Percentiles rank a stretch among this genome's conserved stretches.
Evolutionary conservation across 2,888 invertebrate genomes (phyloP).

Genomic region (Pseudococcus jackbeardsleyi): DNA sequence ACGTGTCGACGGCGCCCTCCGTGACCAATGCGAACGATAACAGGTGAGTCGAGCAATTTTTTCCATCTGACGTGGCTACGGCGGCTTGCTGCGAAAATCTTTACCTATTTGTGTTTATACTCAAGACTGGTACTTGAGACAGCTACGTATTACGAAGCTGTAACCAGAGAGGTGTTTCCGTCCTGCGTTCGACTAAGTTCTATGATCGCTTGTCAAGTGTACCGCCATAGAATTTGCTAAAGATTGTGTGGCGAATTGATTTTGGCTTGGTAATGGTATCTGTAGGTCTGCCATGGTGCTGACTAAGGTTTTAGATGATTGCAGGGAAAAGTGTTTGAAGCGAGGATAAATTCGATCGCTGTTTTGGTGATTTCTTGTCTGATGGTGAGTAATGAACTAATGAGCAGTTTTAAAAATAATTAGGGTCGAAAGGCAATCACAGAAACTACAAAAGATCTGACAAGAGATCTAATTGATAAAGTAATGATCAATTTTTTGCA

Average conservation of each 20-base stretch:
- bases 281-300: background rate
- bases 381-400: no score
- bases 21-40: slow-evolving; percentile 49
- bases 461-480: no score
- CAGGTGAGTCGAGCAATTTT: slow-evolving; percentile 41
- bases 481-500: no score
- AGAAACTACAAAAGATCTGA: no score
- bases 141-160: background rate
- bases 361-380: no score
- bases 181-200: background rate
- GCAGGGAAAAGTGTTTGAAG: no score
- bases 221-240: background rate
- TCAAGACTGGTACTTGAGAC: background rate
- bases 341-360: no score
- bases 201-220: background rate
- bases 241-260: slow-evolving; percentile 2
- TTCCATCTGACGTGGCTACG: background rate
- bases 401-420: no score
- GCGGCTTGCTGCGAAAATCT: background rate
- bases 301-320: no score
- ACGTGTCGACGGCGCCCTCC: slow-evolving; percentile 54
- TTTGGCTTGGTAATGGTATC: background rate
- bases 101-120: background rate
- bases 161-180: slow-evolving; percentile 11
- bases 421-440: no score